phyloP scores from a whole-genome alignment of 2,797 vertebrate species.

The Loris lydekkerianus region DNA sequence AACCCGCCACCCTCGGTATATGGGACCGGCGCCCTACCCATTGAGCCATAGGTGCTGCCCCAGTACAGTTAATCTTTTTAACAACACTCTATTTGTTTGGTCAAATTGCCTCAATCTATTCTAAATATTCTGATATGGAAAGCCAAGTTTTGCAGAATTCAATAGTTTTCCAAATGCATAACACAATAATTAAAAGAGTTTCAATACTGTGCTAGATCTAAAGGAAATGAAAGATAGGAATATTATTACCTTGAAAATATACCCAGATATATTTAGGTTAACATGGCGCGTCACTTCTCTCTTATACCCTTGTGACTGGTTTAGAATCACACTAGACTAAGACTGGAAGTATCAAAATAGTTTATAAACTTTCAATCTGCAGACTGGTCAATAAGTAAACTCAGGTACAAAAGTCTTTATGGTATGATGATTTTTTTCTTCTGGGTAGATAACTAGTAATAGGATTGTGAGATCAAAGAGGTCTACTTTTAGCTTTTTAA shows the following conservation, averaged over 20 bases:
- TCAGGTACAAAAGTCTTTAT: background rate
- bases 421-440: no score
- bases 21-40: no score
- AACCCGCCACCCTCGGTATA: no score
- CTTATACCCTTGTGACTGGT: background rate
- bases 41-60: no score
- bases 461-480: no score
- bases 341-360: background rate
- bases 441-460: no score
- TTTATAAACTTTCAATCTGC: background rate
- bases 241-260: background rate
- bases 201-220: background rate
- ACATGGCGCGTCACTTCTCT: background rate
- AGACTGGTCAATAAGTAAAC: background rate
- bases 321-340: background rate
- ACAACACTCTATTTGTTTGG: background rate
- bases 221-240: background rate
- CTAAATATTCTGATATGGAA: background rate
- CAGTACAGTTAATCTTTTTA: background rate
- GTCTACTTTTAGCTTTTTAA: no score
- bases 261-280: background rate
- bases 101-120: background rate
- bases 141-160: background rate
- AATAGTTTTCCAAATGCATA: background rate
- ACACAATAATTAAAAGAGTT: background rate